Percentiles rank a stretch among this genome's conserved stretches.
These are phyloP conservation scores for Panulirus ornatus DNA, from an alignment of 1,140 invertebrate species.

Conservation along the genomic window DNA sequence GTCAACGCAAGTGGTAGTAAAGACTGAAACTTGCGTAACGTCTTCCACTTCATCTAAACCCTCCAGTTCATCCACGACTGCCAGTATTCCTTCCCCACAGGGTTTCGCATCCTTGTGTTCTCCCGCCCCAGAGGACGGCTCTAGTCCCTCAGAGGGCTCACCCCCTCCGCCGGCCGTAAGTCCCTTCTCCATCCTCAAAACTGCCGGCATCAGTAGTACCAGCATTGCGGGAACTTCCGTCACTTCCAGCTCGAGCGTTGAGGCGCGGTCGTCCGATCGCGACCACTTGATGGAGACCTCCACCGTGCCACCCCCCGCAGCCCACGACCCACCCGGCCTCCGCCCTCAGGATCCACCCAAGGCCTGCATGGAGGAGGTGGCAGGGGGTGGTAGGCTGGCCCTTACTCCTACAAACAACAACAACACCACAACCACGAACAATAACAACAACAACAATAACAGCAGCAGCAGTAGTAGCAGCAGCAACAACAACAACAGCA, in stretches of 20 bases:
- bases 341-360: slow-evolving; percentile 59
- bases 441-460: slow-evolving; percentile 71
- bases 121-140: slow-evolving; percentile 52
- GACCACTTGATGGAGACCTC: slow-evolving; percentile 69
- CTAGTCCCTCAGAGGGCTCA: slow-evolving; percentile 22
- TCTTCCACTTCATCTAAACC: slow-evolving; percentile 36
- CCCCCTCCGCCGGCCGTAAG: slow-evolving; percentile 33
- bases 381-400: slow-evolving; percentile 63
- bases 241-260: slow-evolving; percentile 24
- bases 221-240: slow-evolving; percentile 40
- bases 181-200: slow-evolving; percentile 30
- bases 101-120: slow-evolving; percentile 65
- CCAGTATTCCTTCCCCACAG: slow-evolving; percentile 41
- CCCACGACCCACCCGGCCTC: slow-evolving; percentile 57
- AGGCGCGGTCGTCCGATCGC: slow-evolving; percentile 40
- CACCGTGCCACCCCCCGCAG: slow-evolving; percentile 39
- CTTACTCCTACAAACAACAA: slow-evolving; percentile 74
- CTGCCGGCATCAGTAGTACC: slow-evolving; percentile 30
- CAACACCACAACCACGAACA: slow-evolving; percentile 72
- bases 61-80: neutral
- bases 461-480: slow-evolving; percentile 24
- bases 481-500: slow-evolving; percentile 48
- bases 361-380: slow-evolving; percentile 69
- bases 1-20: slow-evolving; percentile 11
- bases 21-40: slow-evolving; percentile 39